phyloP scores from a whole-genome alignment of 2,797 vertebrate genomes.

The Cossypha niveicapilla region DNA sequence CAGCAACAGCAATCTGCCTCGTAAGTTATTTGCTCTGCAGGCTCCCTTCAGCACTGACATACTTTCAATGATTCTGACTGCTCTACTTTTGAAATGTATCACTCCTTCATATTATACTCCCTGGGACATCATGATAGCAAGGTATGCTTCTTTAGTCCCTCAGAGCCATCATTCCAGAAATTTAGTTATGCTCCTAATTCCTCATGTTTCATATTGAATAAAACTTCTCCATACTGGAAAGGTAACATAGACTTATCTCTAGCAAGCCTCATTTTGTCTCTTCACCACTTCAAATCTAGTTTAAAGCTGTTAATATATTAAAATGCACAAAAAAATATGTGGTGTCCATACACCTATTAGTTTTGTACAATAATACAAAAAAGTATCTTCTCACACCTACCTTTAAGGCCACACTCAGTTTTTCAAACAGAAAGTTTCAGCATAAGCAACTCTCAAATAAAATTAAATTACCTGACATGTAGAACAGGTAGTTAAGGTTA shows the following conservation, averaged over 20 bases:
- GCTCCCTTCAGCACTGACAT: background rate
- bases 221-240: background rate
- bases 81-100: background rate
- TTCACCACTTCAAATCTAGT: background rate
- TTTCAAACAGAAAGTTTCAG: background rate
- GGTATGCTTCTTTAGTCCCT: background rate
- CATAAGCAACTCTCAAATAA: background rate
- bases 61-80: background rate
- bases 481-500: background rate
- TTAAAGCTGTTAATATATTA: background rate
- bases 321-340: background rate
- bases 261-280: background rate
- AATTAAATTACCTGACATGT: background rate
- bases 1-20: background rate
- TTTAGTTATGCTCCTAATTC: background rate
- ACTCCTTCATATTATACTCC: background rate
- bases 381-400: background rate
- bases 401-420: background rate
- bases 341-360: background rate
- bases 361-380: background rate
- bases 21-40: background rate
- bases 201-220: background rate
- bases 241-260: background rate
- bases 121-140: background rate
- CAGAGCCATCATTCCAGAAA: background rate